Conservation (phyloP, 2,888 invertebrate species). For the Eupithecia abbreviata region DNA sequence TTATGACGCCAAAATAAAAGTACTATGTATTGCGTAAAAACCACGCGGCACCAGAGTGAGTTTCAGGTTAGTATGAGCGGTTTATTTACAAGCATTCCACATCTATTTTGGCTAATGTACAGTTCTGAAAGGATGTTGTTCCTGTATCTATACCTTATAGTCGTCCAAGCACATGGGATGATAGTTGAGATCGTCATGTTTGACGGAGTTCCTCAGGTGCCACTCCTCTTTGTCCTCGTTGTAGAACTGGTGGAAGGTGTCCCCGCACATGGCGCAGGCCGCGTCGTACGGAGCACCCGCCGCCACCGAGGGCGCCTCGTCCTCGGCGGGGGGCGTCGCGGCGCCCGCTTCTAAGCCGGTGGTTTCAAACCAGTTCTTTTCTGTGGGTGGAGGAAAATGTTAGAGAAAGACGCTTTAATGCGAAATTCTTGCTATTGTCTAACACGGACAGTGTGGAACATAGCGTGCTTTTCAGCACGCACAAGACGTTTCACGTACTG, state of each 20-base stretch:
- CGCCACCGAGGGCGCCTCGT: slow-evolving; percentile 87
- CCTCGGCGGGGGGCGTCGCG: slow-evolving; percentile 25
- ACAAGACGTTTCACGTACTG: no score
- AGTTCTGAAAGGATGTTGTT: background rate
- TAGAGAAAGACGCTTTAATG: background rate
- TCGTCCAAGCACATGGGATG: slow-evolving; percentile 96
- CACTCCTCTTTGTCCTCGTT: slow-evolving; percentile 99
- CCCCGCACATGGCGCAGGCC: slow-evolving; percentile 95
- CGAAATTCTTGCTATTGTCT: background rate
- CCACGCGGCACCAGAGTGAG: no score
- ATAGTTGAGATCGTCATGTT: slow-evolving; percentile 90
- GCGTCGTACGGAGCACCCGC: slow-evolving; percentile 87
- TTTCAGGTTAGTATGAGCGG: no score
- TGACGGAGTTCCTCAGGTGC: slow-evolving; percentile 94
- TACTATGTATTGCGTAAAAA: no score
- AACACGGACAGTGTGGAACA: no score
- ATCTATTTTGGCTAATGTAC: no score
- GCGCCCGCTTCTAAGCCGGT: slow-evolving; percentile 77
- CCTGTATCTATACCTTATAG: slow-evolving; percentile 84
- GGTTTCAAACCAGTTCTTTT: slow-evolving; percentile 94
- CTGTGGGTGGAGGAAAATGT: slow-evolving; percentile 66
- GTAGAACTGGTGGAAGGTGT: slow-evolving; percentile 97
- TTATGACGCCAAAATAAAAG: no score
- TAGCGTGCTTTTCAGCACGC: no score
- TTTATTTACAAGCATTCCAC: no score